phyloP scores from a whole-genome alignment of 53 echinoderm and acorn worm genomes.

The Echinarachnius parma region DNA sequence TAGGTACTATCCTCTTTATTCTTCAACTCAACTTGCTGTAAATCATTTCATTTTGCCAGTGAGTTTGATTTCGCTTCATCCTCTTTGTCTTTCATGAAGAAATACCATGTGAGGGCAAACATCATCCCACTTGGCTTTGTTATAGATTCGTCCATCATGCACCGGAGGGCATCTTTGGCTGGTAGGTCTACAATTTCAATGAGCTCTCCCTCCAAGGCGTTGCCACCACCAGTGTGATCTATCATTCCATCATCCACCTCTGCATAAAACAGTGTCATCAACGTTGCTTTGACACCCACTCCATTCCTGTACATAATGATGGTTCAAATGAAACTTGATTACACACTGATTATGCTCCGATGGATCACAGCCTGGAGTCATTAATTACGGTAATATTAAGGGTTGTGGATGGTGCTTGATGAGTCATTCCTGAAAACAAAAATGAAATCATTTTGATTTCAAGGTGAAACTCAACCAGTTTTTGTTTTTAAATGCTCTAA shows the following conservation, averaged over 20 bases:
- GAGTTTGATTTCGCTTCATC: not conserved
- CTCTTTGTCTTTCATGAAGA: conserved; percentile 38
- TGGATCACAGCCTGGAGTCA: no score
- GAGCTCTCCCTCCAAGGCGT: conserved; percentile 55
- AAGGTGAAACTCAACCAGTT: no score
- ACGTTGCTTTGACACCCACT: conserved; percentile 59
- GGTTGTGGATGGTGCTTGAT: no score
- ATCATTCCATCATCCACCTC: conserved; percentile 72
- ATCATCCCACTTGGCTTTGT: conserved; percentile 62
- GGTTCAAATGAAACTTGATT: no score
- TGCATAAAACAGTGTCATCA: conserved; percentile 67
- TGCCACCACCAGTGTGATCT: conserved; percentile 51
- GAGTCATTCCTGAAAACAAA: conserved; percentile 26
- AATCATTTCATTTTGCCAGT: no score
- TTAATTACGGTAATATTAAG: no score
- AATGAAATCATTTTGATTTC: not conserved
- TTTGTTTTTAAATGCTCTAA: no score
- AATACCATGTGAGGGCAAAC: conserved; percentile 70
- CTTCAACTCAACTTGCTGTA: no score
- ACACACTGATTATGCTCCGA: no score
- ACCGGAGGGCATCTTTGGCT: conserved; percentile 28
- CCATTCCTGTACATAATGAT: conserved; percentile 33
- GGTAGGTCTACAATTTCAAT: conserved; percentile 64
- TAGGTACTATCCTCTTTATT: no score
- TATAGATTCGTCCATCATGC: conserved; percentile 57